A percentile compares a stretch with the other conserved stretches of the same genome.
Conservation (phyloP, 2,888 invertebrate genomes). For the Amiota minor region DNA sequence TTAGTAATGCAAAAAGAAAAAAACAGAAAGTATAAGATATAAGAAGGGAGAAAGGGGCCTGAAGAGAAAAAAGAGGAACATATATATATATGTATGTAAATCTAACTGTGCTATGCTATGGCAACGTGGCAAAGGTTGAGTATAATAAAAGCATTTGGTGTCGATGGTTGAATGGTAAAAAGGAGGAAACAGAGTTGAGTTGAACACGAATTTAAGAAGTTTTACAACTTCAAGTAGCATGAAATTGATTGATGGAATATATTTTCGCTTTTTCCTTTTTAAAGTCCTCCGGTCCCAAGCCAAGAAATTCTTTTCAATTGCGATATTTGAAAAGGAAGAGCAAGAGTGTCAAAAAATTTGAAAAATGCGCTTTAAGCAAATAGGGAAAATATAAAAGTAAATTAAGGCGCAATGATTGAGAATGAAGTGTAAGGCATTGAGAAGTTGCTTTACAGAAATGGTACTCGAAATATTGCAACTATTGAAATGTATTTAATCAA, state of each 20-base stretch:
- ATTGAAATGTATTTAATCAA: conserved; percentile 5
- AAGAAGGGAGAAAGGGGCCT: not conserved
- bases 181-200: conserved; percentile 58
- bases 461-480: not conserved
- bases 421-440: not conserved
- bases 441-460: not conserved
- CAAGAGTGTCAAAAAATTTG: conserved; percentile 20
- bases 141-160: not conserved
- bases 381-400: conserved; percentile 51
- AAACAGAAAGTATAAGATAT: conserved; percentile 20
- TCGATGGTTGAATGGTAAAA: not conserved
- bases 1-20: conserved; percentile 36
- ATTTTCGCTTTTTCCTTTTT: conserved; percentile 16
- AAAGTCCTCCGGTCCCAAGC: not conserved
- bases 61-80: not conserved
- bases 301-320: not conserved
- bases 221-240: conserved; percentile 63
- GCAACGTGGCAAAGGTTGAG: not conserved
- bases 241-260: conserved; percentile 62
- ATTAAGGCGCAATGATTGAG: conserved; percentile 48
- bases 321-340: not conserved
- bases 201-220: conserved; percentile 62
- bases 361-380: conserved; percentile 8
- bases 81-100: too few relatives aligned
- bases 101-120: too few relatives aligned